phyloP scores from a whole-genome alignment of 2,113 vertebrate species.

The Dendropsophus ebraccatus region DNA sequence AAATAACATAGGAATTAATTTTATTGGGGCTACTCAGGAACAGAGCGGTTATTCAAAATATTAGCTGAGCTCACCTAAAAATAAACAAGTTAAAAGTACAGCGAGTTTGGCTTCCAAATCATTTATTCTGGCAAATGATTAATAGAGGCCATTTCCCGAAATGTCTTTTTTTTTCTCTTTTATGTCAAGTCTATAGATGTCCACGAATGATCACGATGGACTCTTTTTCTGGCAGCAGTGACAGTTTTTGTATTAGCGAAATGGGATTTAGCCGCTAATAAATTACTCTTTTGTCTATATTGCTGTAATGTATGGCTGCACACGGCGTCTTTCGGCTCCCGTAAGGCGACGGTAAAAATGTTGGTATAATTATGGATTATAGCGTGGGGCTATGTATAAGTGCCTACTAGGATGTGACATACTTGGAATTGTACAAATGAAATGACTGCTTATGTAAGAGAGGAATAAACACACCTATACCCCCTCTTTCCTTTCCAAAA shows the following conservation, averaged over 20 bases:
- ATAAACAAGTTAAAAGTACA: slow-evolving; percentile 39
- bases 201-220: background rate
- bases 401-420: slow-evolving; percentile 15
- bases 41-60: slow-evolving; percentile 43
- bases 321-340: background rate
- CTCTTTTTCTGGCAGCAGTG: background rate
- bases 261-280: background rate
- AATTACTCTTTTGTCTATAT: background rate
- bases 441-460: slow-evolving; percentile 36
- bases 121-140: slow-evolving; percentile 40
- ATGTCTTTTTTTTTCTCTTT: slow-evolving; percentile 26
- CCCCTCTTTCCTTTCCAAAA: slow-evolving; percentile 41
- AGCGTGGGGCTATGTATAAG: background rate
- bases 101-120: slow-evolving; percentile 13
- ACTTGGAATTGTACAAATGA: slow-evolving; percentile 15
- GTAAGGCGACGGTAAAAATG: background rate
- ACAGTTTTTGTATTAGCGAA: background rate
- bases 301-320: background rate
- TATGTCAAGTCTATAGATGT: slow-evolving; percentile 23
- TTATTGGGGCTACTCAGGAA: slow-evolving; percentile 41
- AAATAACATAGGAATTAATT: slow-evolving; percentile 48
- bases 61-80: slow-evolving; percentile 50
- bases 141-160: slow-evolving; percentile 34
- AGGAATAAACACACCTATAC: slow-evolving; percentile 32
- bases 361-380: background rate